These are phyloP conservation scores for Lepidocyrtinus sp. DNA, from an alignment of 2,888 invertebrate genomes.

Conservation along the genomic window DNA sequence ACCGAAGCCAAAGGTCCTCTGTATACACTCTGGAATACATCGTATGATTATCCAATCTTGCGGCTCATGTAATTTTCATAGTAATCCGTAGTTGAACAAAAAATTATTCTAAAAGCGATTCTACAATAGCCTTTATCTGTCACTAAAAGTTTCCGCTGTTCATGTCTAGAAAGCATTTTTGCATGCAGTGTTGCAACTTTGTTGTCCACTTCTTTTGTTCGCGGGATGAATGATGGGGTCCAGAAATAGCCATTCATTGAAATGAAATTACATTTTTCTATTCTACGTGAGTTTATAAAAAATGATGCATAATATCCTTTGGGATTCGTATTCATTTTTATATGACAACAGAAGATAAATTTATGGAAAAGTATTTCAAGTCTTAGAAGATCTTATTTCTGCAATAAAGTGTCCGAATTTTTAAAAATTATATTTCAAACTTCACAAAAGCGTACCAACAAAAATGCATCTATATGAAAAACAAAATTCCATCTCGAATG, in stretches of 20 bases:
- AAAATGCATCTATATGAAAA: too few species aligned
- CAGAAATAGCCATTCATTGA: neutral
- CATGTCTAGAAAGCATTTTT: neutral
- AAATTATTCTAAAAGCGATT: neutral
- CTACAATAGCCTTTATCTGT: neutral
- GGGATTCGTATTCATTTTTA: too few species aligned
- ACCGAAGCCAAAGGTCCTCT: too few species aligned
- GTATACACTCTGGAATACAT: too few species aligned
- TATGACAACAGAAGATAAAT: too few species aligned
- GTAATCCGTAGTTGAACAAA: neutral
- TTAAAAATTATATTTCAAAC: too few species aligned
- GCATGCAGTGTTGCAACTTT: neutral
- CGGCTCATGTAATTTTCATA: neutral
- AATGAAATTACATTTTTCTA: neutral
- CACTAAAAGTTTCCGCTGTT: neutral
- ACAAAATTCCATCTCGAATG: too few species aligned
- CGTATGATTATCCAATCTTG: neutral
- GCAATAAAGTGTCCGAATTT: too few species aligned
- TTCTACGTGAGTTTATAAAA: too few species aligned
- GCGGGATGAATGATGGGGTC: neutral
- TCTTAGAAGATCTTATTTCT: neutral
- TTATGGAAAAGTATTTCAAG: too few species aligned
- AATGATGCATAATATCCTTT: too few species aligned
- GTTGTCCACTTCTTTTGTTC: neutral
- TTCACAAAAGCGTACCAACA: too few species aligned